Conservation (phyloP, 2,113 vertebrate genomes). For the Syngnathoides biaculeatus region DNA sequence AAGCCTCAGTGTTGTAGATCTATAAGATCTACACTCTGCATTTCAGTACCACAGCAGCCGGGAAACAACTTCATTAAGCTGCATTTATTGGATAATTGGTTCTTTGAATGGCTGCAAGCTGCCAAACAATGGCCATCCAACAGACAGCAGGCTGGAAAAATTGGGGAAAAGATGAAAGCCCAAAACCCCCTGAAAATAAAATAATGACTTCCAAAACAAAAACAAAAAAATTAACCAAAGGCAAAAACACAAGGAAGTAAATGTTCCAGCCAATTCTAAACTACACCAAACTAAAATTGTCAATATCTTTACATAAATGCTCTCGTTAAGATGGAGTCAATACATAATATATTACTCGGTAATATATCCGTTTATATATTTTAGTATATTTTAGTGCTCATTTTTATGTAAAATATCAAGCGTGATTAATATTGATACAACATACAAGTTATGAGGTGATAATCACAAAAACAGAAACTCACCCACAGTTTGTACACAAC, state of each 20-base stretch:
- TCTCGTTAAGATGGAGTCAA: background rate
- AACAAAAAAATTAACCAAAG: conserved; percentile 51
- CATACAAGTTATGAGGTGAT: background rate
- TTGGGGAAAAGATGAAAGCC: conserved; percentile 44
- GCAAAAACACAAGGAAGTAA: conserved; percentile 34
- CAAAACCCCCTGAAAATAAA: conserved; percentile 18
- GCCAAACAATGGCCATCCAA: conserved; percentile 64
- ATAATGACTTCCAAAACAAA: conserved; percentile 55
- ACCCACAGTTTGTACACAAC: background rate
- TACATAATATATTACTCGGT: background rate
- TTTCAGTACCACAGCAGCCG: conserved; percentile 64
- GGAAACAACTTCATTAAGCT: conserved; percentile 69
- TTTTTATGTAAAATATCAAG: background rate
- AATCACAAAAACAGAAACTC: background rate
- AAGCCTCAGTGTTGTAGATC: conserved; percentile 51
- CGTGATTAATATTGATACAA: too few species aligned
- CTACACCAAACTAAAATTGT: conserved; percentile 17
- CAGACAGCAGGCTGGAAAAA: conserved; percentile 60
- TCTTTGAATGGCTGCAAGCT: conserved; percentile 71
- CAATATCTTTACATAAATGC: conserved; percentile 31
- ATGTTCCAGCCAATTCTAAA: conserved; percentile 45
- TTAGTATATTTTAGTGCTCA: too few species aligned
- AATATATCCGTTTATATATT: too few species aligned
- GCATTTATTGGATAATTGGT: conserved; percentile 75
- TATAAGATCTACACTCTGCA: conserved; percentile 54